Evolutionary conservation across 2,797 vertebrate genomes (phyloP).

Genomic region (Enoplosus armatus): DNA sequence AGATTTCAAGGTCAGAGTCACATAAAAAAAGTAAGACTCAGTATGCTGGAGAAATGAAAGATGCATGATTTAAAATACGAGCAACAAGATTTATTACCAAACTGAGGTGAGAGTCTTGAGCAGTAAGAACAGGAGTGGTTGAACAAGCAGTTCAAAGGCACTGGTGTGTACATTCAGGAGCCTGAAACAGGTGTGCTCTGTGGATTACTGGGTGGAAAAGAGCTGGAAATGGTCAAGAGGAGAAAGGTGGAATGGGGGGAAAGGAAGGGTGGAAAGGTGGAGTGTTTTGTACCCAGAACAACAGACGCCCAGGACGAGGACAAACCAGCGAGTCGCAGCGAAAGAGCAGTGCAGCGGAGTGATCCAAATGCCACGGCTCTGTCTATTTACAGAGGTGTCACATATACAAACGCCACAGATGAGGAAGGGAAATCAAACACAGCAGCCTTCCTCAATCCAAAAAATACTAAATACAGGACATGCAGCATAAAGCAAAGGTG

Average conservation of each 20-base stretch:
- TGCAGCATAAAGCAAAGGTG: constrained; percentile 40
- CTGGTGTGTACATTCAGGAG: constrained; percentile 35
- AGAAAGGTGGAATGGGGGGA: constrained; percentile 23
- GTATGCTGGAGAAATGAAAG: constrained; percentile 37
- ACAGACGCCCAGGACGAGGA: constrained; percentile 25
- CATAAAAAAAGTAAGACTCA: constrained; percentile 50
- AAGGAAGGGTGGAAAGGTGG: constrained; percentile 32
- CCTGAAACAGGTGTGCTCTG: constrained; percentile 78
- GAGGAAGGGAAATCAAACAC: constrained; percentile 52
- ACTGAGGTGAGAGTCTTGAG: constrained; percentile 55
- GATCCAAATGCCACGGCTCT: constrained; percentile 53
- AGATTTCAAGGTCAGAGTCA: constrained; percentile 68
- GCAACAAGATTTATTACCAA: constrained; percentile 69
- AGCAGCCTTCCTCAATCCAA: constrained; percentile 14
- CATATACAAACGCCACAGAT: constrained; percentile 56
- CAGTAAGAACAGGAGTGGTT: constrained; percentile 49
- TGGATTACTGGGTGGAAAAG: constrained; percentile 64
- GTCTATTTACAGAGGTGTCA: constrained; percentile 72
- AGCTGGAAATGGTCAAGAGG: constrained; percentile 43
- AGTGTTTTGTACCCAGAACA: constrained; percentile 19
- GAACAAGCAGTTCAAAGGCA: constrained; percentile 70
- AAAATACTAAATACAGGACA: constrained; percentile 41
- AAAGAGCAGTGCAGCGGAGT: constrained; percentile 25
- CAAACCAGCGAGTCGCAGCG: constrained; percentile 17
- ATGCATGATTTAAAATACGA: constrained; percentile 52